Evolutionary conservation across 2,888 invertebrate species (phyloP).

Genomic region (Eucriotettix oculatus): DNA sequence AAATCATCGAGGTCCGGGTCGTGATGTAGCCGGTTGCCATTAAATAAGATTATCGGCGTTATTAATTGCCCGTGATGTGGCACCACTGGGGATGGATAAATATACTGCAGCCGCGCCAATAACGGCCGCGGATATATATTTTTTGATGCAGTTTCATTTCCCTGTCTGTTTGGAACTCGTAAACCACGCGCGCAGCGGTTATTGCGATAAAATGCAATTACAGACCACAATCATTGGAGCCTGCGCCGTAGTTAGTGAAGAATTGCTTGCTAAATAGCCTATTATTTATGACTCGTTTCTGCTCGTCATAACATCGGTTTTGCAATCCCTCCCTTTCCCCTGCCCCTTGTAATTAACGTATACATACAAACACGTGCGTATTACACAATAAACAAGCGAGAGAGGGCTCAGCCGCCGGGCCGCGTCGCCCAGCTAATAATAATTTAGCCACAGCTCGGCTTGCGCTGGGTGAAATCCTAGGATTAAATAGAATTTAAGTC

Average conservation of each 20-base stretch:
- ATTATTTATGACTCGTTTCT: constrained; percentile 6
- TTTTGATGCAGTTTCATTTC: constrained; percentile 5
- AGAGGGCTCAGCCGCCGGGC: neutral
- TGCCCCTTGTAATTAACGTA: neutral
- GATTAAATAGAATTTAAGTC: neutral
- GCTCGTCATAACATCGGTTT: constrained; percentile 4
- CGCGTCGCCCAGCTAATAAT: neutral
- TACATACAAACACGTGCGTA: neutral
- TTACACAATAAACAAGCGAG: neutral
- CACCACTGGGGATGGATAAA: constrained; percentile 9
- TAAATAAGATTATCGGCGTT: constrained; percentile 12
- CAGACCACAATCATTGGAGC: neutral
- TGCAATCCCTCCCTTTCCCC: neutral
- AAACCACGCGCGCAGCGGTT: constrained; percentile 5
- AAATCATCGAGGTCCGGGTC: neutral
- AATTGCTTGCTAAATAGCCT: constrained; percentile 8
- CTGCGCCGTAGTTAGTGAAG: constrained; percentile 5
- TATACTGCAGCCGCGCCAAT: constrained; percentile 3
- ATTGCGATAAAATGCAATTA: constrained; percentile 8
- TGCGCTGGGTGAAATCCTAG: neutral
- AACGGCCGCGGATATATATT: constrained; percentile 2
- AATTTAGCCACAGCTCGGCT: neutral
- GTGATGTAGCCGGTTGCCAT: constrained; percentile 8
- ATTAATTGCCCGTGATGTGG: constrained; percentile 11
- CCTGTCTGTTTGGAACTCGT: constrained; percentile 7